Evolutionary conservation across 2,888 invertebrate genomes (phyloP).

Genomic region (Nephrocerus scutellatus): DNA sequence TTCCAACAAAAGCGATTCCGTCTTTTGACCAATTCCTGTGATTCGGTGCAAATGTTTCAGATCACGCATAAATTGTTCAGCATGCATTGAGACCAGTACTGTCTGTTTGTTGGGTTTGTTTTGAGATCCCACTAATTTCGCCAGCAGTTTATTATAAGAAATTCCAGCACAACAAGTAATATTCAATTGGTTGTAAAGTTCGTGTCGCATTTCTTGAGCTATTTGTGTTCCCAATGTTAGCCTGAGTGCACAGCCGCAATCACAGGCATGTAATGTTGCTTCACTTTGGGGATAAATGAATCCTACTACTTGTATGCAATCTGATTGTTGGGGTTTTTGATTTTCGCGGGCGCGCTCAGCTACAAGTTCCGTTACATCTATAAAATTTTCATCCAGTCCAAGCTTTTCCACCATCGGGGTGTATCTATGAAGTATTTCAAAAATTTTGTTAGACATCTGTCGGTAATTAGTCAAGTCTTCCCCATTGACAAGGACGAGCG

Average conservation of each 20-base stretch:
- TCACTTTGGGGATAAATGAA: slow-evolving; percentile 56
- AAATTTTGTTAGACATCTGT: slow-evolving; percentile 68
- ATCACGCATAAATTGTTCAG: slow-evolving; percentile 58
- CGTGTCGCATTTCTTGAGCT: slow-evolving; percentile 67
- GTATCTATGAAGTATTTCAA: slow-evolving; percentile 62
- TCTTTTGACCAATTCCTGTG: slow-evolving; percentile 71
- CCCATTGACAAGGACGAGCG: slow-evolving; percentile 68
- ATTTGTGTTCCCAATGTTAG: slow-evolving; percentile 65
- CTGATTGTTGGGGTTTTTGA: slow-evolving; percentile 13
- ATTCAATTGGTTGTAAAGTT: slow-evolving; percentile 60
- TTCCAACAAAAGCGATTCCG: slow-evolving; percentile 57
- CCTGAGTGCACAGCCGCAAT: slow-evolving; percentile 67
- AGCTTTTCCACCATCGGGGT: slow-evolving; percentile 70
- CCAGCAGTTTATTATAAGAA: slow-evolving; percentile 74
- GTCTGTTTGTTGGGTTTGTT: slow-evolving; percentile 82
- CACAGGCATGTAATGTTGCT: slow-evolving; percentile 51
- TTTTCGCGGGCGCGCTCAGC: slow-evolving; percentile 25
- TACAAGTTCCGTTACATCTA: slow-evolving; percentile 65
- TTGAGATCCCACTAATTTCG: slow-evolving; percentile 66
- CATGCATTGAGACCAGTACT: slow-evolving; percentile 63
- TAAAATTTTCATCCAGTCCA: slow-evolving; percentile 78
- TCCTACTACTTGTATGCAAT: slow-evolving; percentile 37
- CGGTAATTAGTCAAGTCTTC: slow-evolving; percentile 78
- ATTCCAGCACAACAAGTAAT: slow-evolving; percentile 77
- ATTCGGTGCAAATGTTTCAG: slow-evolving; percentile 58